Evolutionary conservation across 1,140 invertebrate species (phyloP).

Genomic region (Apis dorsata): DNA sequence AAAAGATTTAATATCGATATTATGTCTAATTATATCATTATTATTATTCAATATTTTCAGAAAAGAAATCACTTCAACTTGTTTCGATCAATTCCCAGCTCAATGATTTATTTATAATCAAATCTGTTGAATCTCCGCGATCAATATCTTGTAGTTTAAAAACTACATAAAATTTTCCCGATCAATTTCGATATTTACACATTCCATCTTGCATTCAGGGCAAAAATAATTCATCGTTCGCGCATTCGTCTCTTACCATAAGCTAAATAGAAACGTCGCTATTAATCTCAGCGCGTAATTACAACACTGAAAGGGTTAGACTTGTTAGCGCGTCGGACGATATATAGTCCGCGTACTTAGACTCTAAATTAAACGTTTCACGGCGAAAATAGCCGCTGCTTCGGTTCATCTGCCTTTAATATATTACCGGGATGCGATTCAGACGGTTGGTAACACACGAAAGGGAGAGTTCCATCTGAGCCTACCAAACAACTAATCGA

Average conservation of each 20-base stretch:
- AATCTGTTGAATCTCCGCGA: neutral
- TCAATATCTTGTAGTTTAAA: neutral
- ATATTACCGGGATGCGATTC: conserved; percentile 35
- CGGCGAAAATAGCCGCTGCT: conserved; percentile 41
- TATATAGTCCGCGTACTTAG: conserved; percentile 49
- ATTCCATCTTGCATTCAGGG: conserved; percentile 2
- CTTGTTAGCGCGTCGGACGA: conserved; percentile 51
- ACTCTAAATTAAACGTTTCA: conserved; percentile 52
- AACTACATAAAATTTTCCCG: neutral
- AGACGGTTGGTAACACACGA: neutral
- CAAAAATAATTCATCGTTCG: conserved; percentile 45
- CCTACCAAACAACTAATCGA: neutral
- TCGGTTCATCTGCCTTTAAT: conserved; percentile 51
- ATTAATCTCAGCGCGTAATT: conserved; percentile 51
- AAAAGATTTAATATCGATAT: no score
- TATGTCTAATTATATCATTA: no score
- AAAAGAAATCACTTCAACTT: neutral
- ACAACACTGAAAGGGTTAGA: conserved; percentile 52
- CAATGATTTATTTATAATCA: conserved; percentile 15
- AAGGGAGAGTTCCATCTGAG: neutral
- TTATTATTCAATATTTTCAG: no score
- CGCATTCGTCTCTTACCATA: conserved; percentile 25
- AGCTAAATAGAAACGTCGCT: conserved; percentile 52
- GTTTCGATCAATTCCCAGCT: neutral
- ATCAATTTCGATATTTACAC: neutral